Conservation (phyloP, 2,888 invertebrate genomes). For the Pristionchus arcanus region DNA sequence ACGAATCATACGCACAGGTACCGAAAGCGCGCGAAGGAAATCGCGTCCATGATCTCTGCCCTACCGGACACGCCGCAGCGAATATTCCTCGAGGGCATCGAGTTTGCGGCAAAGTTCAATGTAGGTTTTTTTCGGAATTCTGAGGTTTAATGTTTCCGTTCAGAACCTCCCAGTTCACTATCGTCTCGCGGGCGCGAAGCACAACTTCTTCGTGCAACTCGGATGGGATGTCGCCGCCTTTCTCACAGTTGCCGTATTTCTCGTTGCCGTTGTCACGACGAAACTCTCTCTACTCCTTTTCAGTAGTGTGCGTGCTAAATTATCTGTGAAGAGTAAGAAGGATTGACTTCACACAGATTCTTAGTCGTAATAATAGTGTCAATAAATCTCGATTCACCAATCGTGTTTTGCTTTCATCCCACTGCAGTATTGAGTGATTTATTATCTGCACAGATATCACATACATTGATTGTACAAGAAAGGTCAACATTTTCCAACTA, state of each 20-base stretch:
- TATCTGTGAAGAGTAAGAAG: too few species aligned
- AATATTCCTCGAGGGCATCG: neutral
- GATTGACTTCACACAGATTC: too few species aligned
- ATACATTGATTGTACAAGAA: too few species aligned
- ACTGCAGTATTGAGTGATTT: too few species aligned
- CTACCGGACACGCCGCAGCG: conserved; percentile 17
- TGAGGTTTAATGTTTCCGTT: too few species aligned
- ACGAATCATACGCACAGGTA: too few species aligned
- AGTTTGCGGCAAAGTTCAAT: conserved; percentile 12
- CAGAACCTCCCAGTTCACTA: neutral
- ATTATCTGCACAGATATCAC: too few species aligned
- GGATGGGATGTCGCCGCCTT: neutral
- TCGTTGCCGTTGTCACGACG: neutral
- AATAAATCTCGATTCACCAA: too few species aligned
- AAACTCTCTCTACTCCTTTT: neutral
- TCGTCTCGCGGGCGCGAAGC: neutral
- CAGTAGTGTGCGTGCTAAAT: neutral
- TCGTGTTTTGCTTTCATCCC: too few species aligned
- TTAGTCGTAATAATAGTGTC: too few species aligned
- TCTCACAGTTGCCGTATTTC: neutral
- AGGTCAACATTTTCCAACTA: too few species aligned
- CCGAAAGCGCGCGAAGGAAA: neutral
- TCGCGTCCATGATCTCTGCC: neutral
- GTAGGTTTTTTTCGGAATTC: too few species aligned
- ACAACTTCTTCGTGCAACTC: neutral